Percentiles rank a stretch among this genome's conserved stretches.
These are phyloP conservation scores for Resseliella maxima DNA, from an alignment of 2,888 invertebrate genomes.

Conservation along the genomic window DNA sequence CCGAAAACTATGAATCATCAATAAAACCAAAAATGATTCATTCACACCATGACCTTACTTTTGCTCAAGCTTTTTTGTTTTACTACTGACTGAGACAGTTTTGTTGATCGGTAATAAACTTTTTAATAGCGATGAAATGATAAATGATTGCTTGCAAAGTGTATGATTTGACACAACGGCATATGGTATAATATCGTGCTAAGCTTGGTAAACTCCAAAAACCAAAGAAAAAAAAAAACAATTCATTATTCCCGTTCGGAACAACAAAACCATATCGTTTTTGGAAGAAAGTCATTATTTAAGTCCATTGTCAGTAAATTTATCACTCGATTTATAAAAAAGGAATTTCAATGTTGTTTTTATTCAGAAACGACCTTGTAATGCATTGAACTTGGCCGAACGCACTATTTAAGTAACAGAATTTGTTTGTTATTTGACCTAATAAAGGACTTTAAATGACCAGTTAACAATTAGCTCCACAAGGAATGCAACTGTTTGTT, in stretches of 20 bases:
- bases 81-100: neutral
- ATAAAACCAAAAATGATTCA: constrained; percentile 15
- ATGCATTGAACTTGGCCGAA: constrained; percentile 20
- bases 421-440: neutral
- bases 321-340: constrained; percentile 28
- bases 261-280: neutral
- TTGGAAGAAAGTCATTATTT: constrained; percentile 23
- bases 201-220: neutral
- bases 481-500: neutral
- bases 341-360: neutral
- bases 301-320: no score
- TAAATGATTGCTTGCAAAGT: neutral
- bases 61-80: neutral
- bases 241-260: neutral
- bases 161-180: neutral
- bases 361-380: neutral
- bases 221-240: neutral
- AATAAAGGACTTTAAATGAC: constrained; percentile 14
- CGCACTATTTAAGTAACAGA: neutral
- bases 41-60: constrained; percentile 38
- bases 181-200: neutral
- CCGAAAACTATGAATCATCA: constrained; percentile 12
- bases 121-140: neutral
- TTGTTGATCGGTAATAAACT: neutral
- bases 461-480: neutral